Conservation (phyloP, 2,113 vertebrate genomes). For the Cynocephalus volans region DNA sequence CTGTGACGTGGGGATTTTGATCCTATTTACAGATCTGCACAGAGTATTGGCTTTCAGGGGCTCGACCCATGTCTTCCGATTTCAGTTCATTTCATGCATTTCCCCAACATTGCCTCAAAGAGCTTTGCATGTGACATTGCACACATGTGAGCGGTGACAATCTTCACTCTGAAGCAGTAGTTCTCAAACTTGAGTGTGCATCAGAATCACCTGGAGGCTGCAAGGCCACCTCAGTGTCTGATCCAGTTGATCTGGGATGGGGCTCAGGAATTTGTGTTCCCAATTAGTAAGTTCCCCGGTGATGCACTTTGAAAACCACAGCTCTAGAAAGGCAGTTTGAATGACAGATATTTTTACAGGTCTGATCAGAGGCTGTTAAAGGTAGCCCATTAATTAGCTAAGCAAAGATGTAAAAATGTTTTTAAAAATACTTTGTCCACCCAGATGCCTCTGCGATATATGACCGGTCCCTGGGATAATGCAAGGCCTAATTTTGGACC, state of each 20-base stretch:
- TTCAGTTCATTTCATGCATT: neutral
- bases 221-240: neutral
- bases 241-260: neutral
- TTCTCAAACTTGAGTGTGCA: neutral
- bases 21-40: neutral
- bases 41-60: neutral
- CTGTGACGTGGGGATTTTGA: too few relatives aligned
- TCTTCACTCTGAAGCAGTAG: neutral
- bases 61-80: neutral
- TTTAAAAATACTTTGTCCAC: neutral
- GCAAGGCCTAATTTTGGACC: neutral
- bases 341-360: neutral
- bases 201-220: neutral
- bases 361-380: neutral
- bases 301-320: neutral
- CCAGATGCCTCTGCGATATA: neutral
- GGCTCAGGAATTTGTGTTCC: neutral
- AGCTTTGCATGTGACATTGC: neutral
- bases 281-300: neutral
- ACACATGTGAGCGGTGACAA: neutral
- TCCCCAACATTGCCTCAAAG: rapidly evolving
- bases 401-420: neutral
- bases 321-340: neutral
- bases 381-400: neutral
- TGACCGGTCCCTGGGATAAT: neutral